phyloP scores from a whole-genome alignment of 2,113 vertebrate species.

The Phyllostomus hastatus region DNA sequence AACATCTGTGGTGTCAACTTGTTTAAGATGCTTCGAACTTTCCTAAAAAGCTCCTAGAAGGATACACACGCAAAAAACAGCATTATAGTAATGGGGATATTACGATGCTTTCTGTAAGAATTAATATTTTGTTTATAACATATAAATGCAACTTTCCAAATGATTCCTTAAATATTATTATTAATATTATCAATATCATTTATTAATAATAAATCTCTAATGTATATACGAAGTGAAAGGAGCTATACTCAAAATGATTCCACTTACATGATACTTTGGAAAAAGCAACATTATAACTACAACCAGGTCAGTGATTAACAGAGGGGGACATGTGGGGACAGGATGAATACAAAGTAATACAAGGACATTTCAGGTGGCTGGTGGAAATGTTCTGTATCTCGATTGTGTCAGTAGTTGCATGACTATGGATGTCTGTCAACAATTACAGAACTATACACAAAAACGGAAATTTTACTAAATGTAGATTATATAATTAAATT shows the following conservation, averaged over 20 bases:
- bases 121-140: not conserved
- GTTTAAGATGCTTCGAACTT: conserved; percentile 98
- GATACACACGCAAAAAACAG: not conserved
- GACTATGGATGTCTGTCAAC: not conserved
- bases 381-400: not conserved
- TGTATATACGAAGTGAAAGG: not conserved
- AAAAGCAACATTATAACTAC: not conserved
- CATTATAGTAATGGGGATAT: not conserved
- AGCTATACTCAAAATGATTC: not conserved
- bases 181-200: too few species aligned
- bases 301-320: not conserved
- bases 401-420: not conserved
- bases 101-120: not conserved
- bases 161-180: not conserved
- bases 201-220: not conserved
- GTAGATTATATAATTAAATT: not conserved
- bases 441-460: not conserved
- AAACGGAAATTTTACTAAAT: not conserved
- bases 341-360: not conserved
- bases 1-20: conserved; percentile 99
- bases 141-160: not conserved
- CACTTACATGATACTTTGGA: not conserved
- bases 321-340: not conserved
- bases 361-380: not conserved
- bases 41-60: conserved; percentile 93